Evolutionary conservation across 1,140 invertebrate genomes (phyloP).

Genomic region (Lethrus apterus): DNA sequence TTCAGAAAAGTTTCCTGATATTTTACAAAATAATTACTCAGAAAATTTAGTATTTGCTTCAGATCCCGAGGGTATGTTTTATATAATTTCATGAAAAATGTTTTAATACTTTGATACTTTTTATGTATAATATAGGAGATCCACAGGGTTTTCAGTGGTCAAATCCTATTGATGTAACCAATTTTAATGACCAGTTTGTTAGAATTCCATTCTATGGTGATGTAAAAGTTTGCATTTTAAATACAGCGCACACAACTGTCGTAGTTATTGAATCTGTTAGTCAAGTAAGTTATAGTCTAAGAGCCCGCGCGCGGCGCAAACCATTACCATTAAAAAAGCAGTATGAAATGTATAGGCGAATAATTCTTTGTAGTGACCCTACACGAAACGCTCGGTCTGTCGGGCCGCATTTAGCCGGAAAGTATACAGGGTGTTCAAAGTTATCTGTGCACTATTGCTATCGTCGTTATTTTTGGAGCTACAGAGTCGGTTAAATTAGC

Average conservation of each 20-base stretch:
- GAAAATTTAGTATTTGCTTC: conserved; percentile 29
- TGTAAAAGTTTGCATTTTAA: conserved; percentile 60
- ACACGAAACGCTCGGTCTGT: too few relatives aligned
- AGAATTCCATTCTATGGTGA: conserved; percentile 58
- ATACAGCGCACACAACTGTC: conserved; percentile 47
- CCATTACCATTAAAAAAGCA: too few relatives aligned
- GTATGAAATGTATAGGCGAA: too few relatives aligned
- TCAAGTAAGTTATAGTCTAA: conserved; percentile 35
- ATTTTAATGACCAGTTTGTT: conserved; percentile 57
- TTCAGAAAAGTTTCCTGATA: conserved; percentile 38
- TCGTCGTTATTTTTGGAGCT: too few relatives aligned
- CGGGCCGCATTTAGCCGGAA: too few relatives aligned
- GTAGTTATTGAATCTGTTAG: conserved; percentile 58
- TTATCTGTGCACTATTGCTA: too few relatives aligned
- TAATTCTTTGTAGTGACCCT: too few relatives aligned
- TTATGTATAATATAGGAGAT: conserved; percentile 18
- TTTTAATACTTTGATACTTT: too few relatives aligned
- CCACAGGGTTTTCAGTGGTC: conserved; percentile 41
- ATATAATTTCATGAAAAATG: conserved; percentile 2
- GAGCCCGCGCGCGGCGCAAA: too few relatives aligned
- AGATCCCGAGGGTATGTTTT: conserved; percentile 22
- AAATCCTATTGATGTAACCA: conserved; percentile 40
- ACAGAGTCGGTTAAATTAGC: too few relatives aligned
- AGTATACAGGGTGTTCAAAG: too few relatives aligned
- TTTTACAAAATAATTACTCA: conserved; percentile 24